These are phyloP conservation scores for Phyllotis vaccarum DNA, from an alignment of 2,797 vertebrate genomes.

Conservation along the genomic window DNA sequence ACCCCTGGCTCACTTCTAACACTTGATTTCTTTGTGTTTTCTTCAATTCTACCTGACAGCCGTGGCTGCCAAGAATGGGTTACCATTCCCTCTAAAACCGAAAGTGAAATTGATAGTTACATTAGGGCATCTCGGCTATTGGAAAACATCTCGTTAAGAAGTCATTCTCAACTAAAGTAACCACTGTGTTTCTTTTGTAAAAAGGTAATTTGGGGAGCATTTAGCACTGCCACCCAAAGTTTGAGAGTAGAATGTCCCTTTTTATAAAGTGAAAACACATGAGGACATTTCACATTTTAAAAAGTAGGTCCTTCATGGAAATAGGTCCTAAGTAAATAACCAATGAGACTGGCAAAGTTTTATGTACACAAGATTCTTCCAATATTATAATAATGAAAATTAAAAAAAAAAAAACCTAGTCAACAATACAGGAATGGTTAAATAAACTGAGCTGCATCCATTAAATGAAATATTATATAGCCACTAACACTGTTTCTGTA, in stretches of 20 bases:
- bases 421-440: slow-evolving; percentile 69
- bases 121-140: slow-evolving; percentile 7
- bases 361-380: slow-evolving; percentile 73
- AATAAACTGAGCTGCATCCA: slow-evolving; percentile 69
- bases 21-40: slow-evolving; percentile 41
- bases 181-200: slow-evolving; percentile 66
- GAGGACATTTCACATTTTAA: slow-evolving; percentile 72
- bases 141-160: slow-evolving; percentile 60
- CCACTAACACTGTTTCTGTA: slow-evolving; percentile 69
- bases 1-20: slow-evolving; percentile 18
- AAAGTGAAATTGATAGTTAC: background rate
- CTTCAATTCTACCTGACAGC: background rate
- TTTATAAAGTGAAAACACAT: slow-evolving; percentile 66
- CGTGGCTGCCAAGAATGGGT: background rate
- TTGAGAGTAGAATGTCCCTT: slow-evolving; percentile 75
- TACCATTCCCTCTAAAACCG: background rate
- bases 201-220: slow-evolving; percentile 64
- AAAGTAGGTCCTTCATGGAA: slow-evolving; percentile 80
- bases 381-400: slow-evolving; percentile 73
- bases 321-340: slow-evolving; percentile 68
- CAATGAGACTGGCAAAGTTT: slow-evolving; percentile 69
- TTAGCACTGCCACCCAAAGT: slow-evolving; percentile 69
- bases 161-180: slow-evolving; percentile 62
- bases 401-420: slow-evolving; percentile 68
- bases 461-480: slow-evolving; percentile 76